A percentile compares a stretch with the other conserved stretches of the same genome.
Conservation (phyloP, 2,113 vertebrate genomes). For the Nasalis larvatus region DNA sequence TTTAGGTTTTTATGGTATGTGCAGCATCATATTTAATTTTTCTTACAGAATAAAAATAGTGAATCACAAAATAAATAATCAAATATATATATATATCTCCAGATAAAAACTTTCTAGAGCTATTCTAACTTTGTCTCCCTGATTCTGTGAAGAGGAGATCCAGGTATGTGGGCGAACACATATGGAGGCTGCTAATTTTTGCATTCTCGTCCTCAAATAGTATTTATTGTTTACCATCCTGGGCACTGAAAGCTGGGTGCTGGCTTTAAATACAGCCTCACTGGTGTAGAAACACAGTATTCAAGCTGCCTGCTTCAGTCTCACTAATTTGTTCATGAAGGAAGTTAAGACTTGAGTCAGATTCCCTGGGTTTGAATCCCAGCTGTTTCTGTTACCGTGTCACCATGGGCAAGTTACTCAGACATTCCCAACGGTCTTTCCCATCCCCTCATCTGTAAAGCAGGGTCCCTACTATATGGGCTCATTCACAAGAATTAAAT, state of each 20-base stretch:
- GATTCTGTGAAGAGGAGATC: not conserved
- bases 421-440: accelerated
- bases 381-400: not conserved
- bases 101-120: not conserved
- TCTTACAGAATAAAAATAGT: not conserved
- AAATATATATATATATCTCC: not conserved
- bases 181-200: not conserved
- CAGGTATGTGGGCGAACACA: not conserved
- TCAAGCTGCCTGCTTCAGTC: not conserved
- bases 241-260: not conserved
- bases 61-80: not conserved
- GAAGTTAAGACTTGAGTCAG: not conserved
- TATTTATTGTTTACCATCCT: not conserved
- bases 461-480: accelerated
- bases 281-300: accelerated
- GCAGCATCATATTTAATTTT: not conserved
- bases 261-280: no score
- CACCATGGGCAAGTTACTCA: not conserved
- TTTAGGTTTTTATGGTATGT: not conserved
- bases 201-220: not conserved
- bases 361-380: no score
- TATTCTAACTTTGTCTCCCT: not conserved
- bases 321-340: not conserved
- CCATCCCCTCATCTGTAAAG: not conserved
- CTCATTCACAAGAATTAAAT: not conserved